Conservation (phyloP, 2,113 vertebrate genomes). For the Myrmecobius fasciatus region DNA sequence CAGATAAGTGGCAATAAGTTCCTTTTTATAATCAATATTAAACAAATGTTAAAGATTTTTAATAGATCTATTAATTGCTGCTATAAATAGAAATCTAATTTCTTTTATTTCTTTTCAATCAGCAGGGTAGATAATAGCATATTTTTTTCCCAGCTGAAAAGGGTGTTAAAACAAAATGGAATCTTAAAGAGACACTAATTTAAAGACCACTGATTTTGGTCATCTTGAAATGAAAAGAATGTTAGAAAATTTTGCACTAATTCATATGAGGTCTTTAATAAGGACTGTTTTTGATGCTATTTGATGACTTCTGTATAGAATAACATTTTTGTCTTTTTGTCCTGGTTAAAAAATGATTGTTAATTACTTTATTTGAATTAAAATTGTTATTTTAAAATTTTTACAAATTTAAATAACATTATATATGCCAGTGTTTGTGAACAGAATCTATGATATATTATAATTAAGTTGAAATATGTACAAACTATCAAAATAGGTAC, state of each 20-base stretch:
- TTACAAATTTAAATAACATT: neutral
- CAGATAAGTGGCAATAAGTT: neutral
- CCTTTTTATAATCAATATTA: neutral
- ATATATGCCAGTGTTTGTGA: neutral
- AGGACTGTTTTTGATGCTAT: neutral
- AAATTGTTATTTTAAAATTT: neutral
- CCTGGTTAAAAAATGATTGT: neutral
- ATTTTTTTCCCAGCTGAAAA: neutral
- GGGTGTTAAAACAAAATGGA: neutral
- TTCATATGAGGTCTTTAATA: neutral
- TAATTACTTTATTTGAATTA: neutral
- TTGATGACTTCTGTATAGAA: neutral
- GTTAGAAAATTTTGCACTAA: neutral
- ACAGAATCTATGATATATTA: neutral
- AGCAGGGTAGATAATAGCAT: neutral
- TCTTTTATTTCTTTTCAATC: neutral
- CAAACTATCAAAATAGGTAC: neutral
- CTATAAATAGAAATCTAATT: neutral
- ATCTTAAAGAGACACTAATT: neutral
- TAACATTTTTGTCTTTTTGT: neutral
- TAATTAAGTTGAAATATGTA: neutral
- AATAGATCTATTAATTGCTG: neutral
- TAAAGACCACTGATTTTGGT: neutral
- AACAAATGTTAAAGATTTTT: constrained; percentile 1
- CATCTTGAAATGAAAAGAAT: neutral